Evolutionary conservation across 2,888 invertebrate species (phyloP), one percentile per base, ranked within the genome.

Genomic region (Leptopterna dolabrata): DNA sequence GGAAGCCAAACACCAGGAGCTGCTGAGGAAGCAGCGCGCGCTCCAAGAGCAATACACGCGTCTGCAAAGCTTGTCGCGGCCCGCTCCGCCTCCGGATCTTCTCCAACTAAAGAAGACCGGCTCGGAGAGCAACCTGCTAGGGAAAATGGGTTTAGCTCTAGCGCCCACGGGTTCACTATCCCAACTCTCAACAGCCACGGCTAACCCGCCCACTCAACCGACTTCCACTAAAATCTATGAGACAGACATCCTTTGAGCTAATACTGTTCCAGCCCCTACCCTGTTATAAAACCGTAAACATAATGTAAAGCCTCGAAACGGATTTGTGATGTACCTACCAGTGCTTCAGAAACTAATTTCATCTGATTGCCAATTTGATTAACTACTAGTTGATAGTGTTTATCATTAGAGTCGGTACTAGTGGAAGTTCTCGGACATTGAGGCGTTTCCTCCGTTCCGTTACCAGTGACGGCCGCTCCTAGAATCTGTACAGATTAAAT

Each of bases 11-110:
- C 98, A 98, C 91, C 96, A 97, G 91, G 97, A 98, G 91, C 93
- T 98, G 30, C 92, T 98, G 16, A 95, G 96, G 89, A 97, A 97
- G 91, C 98, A 98, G 91, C 95, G 95, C 90, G 95, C 96, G 24
- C 93, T 98, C 27, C 97, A 98, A 91, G 97, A 98, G 91, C 98
- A 98, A 91, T 98, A 97, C 92, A 96, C 97, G 24, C 94, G 97
- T 29, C 92, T 98, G 88, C 97, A 98, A 91, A 96, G 96, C 92
- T 94, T 97, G 89, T 97, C 97, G 91, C 94, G 96, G 90, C 85
- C 85, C 3, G 93, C 94, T 2, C 94, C 95, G 41, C 93, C 94
- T 0, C 94, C 95, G 16, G 94, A 94, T 90, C 91, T 93, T 76
- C 84, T 91, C 89, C 92, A 93, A 88, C 93, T 97, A 70, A 97